These are phyloP conservation scores for Coregonus suidteri DNA, from an alignment of 2,797 vertebrate genomes.

Conservation along the genomic window DNA sequence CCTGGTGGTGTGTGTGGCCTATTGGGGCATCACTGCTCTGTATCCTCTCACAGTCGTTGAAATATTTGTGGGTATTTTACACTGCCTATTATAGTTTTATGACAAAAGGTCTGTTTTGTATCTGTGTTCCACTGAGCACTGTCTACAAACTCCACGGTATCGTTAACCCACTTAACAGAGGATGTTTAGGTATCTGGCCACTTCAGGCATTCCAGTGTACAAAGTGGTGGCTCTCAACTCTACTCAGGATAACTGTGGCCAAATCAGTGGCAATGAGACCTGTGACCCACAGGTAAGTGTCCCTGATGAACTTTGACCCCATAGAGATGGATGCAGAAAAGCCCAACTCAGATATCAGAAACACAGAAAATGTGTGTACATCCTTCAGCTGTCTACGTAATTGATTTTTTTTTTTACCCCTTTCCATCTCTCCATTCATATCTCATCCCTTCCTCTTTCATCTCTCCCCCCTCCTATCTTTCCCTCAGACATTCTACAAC, in stretches of 20 bases:
- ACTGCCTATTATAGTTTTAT: not conserved
- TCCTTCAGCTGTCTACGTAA: too few species aligned
- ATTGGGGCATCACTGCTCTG: slow-evolving; percentile 87
- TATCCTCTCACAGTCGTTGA: slow-evolving; percentile 80
- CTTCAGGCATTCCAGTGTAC: slow-evolving; percentile 83
- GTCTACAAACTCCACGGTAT: not conserved
- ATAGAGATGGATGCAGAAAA: too few species aligned
- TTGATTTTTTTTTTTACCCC: too few species aligned
- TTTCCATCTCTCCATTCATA: not conserved
- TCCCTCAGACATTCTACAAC: slow-evolving; percentile 67
- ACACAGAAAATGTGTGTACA: too few species aligned
- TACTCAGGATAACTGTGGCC: slow-evolving; percentile 50
- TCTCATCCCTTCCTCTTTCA: not conserved
- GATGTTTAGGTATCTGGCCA: slow-evolving; percentile 86
- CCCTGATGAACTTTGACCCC: not conserved
- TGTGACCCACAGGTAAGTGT: slow-evolving; percentile 79
- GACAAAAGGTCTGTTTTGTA: too few species aligned
- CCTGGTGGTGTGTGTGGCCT: slow-evolving; percentile 83
- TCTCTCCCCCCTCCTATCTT: not conserved
- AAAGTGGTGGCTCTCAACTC: slow-evolving; percentile 73
- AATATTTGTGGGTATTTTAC: not conserved
- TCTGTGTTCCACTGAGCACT: not conserved
- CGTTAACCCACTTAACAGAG: slow-evolving; percentile 42
- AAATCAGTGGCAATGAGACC: slow-evolving; percentile 53
- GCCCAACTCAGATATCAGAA: too few species aligned